Conservation (phyloP, 2,113 vertebrate genomes). For the Eclectus roratus region DNA sequence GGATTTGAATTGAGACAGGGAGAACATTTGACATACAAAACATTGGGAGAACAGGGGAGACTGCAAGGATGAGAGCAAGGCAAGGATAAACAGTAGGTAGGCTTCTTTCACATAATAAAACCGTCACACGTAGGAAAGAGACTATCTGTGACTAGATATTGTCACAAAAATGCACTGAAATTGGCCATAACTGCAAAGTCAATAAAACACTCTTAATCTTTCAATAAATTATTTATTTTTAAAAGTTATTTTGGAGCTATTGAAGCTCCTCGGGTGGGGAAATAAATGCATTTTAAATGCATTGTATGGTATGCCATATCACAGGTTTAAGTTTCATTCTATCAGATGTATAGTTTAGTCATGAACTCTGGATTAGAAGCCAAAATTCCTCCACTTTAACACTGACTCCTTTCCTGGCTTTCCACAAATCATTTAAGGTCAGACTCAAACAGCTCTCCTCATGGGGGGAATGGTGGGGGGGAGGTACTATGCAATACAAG, state of each 20-base stretch:
- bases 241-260: constrained; percentile 45
- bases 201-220: constrained; percentile 65
- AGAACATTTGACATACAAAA: constrained; percentile 18
- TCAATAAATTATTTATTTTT: constrained; percentile 65
- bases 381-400: constrained; percentile 21
- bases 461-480: not conserved
- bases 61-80: not conserved
- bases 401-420: not conserved
- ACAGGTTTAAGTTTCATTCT: constrained; percentile 41
- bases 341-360: constrained; percentile 44
- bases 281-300: constrained; percentile 61
- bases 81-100: constrained; percentile 39
- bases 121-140: constrained; percentile 44
- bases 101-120: constrained; percentile 53
- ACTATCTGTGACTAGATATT: constrained; percentile 47
- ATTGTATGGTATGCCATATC: constrained; percentile 7
- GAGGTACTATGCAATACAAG: not conserved
- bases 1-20: constrained; percentile 32
- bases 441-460: not conserved
- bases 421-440: constrained; percentile 28
- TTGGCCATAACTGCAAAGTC: constrained; percentile 58
- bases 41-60: not conserved
- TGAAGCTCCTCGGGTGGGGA: constrained; percentile 31
- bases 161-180: constrained; percentile 54
- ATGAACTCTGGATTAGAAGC: constrained; percentile 33